These are phyloP conservation scores for Escarpia spicata DNA, from an alignment of 2,888 invertebrate species.

Conservation along the genomic window DNA sequence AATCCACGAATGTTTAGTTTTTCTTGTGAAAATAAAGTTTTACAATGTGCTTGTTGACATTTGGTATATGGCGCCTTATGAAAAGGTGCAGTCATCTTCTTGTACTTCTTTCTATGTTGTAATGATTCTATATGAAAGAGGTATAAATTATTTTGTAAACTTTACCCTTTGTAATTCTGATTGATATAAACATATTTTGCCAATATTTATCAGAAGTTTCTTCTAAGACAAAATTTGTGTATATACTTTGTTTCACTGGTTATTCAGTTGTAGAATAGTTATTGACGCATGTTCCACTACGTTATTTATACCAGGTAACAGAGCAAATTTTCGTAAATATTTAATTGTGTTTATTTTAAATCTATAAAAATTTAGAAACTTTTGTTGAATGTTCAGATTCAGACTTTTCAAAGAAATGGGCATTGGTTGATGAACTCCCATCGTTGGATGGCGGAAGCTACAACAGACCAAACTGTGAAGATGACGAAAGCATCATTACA, in stretches of 20 bases:
- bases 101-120: background rate
- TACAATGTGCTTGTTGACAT: background rate
- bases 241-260: no score
- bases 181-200: no score
- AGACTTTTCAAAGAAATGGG: constrained; percentile 27
- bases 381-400: background rate
- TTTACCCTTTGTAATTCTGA: background rate
- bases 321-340: background rate
- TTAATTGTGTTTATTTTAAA: background rate
- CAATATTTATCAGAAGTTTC: no score
- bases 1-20: no score
- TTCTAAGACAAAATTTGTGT: no score
- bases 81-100: background rate
- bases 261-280: no score
- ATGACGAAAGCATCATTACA: background rate
- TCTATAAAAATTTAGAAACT: background rate
- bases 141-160: background rate
- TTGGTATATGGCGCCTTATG: background rate
- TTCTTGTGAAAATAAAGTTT: no score
- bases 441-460: background rate
- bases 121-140: background rate
- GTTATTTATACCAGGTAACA: background rate
- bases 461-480: background rate
- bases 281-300: no score
- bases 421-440: constrained; percentile 23